Conservation (phyloP, 2,888 invertebrate genomes). For the Melanostoma scalare region DNA sequence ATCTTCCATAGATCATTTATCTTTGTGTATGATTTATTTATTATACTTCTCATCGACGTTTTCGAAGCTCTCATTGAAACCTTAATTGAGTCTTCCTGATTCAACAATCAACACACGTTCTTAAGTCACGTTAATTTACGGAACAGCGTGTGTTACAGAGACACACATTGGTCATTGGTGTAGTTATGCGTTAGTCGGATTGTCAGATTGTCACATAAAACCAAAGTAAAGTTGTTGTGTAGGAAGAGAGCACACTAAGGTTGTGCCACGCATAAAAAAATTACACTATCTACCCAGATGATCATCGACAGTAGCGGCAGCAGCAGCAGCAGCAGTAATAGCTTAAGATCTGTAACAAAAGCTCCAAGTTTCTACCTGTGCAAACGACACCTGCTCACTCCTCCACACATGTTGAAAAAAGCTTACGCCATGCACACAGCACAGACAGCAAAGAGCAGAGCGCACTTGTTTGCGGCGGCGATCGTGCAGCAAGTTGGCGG, state of each 20-base stretch:
- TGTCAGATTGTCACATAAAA: neutral
- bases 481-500: neutral
- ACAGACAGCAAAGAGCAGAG: neutral
- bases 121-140: slow-evolving; percentile 19
- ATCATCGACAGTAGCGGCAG: neutral
- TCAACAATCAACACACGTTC: slow-evolving; percentile 40
- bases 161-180: neutral
- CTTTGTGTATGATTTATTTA: slow-evolving; percentile 1
- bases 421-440: slow-evolving; percentile 28
- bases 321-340: neutral
- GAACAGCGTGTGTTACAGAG: slow-evolving; percentile 7
- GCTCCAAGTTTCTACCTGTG: slow-evolving; percentile 51
- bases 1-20: slow-evolving; percentile 7
- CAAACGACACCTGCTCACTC: slow-evolving; percentile 61
- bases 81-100: slow-evolving; percentile 35
- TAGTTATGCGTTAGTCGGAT: too few species aligned
- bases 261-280: neutral
- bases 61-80: slow-evolving; percentile 2
- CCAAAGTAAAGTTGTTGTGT: slow-evolving; percentile 9
- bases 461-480: slow-evolving; percentile 55
- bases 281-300: slow-evolving; percentile 28
- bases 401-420: slow-evolving; percentile 42
- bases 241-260: slow-evolving; percentile 5
- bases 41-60: neutral
- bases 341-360: slow-evolving; percentile 41